Percentiles rank a stretch among this genome's conserved stretches.
These are phyloP conservation scores for Ochropacha duplaris DNA, from an alignment of 2,888 invertebrate species.

Conservation along the genomic window DNA sequence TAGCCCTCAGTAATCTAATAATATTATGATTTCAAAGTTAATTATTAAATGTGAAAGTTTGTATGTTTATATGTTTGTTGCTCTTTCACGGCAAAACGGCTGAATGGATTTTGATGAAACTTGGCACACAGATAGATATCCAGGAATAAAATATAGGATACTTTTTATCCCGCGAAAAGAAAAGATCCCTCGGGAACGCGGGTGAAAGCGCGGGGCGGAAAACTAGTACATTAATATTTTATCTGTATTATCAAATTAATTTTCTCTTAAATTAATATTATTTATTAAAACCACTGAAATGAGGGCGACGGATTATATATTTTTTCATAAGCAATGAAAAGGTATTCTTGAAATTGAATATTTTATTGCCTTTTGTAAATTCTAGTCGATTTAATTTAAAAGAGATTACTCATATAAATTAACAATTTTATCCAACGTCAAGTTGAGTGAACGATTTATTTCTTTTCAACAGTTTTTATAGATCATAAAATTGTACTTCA, in stretches of 20 bases:
- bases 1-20: conserved; percentile 6
- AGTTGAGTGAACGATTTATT: not conserved
- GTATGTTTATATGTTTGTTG: no score
- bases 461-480: not conserved
- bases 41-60: no score
- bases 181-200: no score
- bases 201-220: no score
- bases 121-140: no score
- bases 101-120: no score
- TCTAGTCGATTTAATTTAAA: not conserved
- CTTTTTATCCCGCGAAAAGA: no score
- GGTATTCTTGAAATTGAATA: not conserved
- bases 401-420: not conserved
- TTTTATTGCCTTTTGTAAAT: not conserved
- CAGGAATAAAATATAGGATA: no score
- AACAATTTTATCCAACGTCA: not conserved
- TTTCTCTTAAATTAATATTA: not conserved
- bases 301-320: not conserved
- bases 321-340: not conserved
- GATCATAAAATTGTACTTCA: not conserved
- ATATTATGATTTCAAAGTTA: no score
- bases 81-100: no score
- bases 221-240: no score
- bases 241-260: no score
- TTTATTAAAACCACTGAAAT: not conserved